Conservation (phyloP, 2,888 invertebrate genomes). For the Metopia argyrocephala region DNA sequence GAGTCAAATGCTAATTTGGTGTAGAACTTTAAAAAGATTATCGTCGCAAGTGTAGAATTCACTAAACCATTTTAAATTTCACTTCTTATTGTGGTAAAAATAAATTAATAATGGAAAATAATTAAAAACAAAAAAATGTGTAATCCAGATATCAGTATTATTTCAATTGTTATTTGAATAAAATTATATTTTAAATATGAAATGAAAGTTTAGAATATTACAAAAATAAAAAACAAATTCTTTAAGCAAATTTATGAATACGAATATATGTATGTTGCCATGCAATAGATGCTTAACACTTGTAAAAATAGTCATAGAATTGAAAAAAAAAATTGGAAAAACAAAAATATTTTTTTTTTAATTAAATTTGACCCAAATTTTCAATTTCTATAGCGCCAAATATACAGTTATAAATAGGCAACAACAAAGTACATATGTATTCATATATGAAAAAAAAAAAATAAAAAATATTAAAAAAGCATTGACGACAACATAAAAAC, state of each 20-base stretch:
- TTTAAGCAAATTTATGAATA: too few relatives aligned
- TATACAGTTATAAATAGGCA: background rate
- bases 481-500: background rate
- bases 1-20: too few relatives aligned
- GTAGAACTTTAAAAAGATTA: background rate
- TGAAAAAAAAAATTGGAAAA: background rate
- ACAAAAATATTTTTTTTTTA: constrained; percentile 18
- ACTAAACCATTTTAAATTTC: background rate
- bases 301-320: constrained; percentile 6
- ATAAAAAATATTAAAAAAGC: background rate
- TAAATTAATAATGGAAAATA: background rate
- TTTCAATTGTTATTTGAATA: background rate
- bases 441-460: background rate
- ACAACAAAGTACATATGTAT: background rate
- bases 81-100: background rate
- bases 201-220: background rate
- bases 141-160: background rate
- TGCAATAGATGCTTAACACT: constrained; percentile 21
- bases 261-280: background rate
- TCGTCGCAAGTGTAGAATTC: background rate
- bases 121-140: background rate
- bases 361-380: constrained; percentile 57
- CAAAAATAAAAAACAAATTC: too few relatives aligned
- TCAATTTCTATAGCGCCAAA: constrained; percentile 53
- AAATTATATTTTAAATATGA: too few relatives aligned